Evolutionary conservation across 2,888 invertebrate genomes (phyloP), one percentile per base, ranked within the genome.

Genomic region (Drosophila atroscutellata): DNA sequence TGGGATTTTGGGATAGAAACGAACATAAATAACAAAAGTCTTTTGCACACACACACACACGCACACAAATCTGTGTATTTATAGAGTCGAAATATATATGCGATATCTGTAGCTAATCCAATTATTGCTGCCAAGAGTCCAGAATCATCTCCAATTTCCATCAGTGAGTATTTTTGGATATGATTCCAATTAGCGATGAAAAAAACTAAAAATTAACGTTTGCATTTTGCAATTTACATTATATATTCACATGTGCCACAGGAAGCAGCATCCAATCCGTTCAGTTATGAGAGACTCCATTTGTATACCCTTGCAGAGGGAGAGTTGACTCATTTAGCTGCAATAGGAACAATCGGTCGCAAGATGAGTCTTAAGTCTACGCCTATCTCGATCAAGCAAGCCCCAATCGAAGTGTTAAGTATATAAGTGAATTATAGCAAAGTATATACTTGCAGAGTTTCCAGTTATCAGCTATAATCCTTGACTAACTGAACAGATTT

Each of bases 11-110:
- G 32, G 26, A 36, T 36, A n/a, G 3, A 64, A 65, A 36, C 3
- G 49, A 34, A 32, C 59, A 70, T 69, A 64, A 78, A 76, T 74
- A 68, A 77, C 39, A 26, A 13, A 52, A 18, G 36, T 60, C 34
- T 28, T 30, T 51, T 34, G 32, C 20, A 52, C 8, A 15, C 15
- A 45, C 20, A 13, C 45, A 6, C 20, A 20, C 45, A 42, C 11
- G 20, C 30, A n/a, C 13, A 32, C 30, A 55, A 54, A 20, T 56
- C 24, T 1, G 9, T 58, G 47, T 66, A 63, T 66, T 71, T 65
- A 59, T 62, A 64, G 72, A 62, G 36, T 49, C 34, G 3, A 20
- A 42, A 26, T n/a, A 59, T 56, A 51, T 30, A 52, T 26, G 18
- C 59, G 18, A 63, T 45, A 49, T 36, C 1, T 13, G 30, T 11